phyloP scores from a whole-genome alignment of 2,888 invertebrate species.

The Neoitamus cyanurus region DNA sequence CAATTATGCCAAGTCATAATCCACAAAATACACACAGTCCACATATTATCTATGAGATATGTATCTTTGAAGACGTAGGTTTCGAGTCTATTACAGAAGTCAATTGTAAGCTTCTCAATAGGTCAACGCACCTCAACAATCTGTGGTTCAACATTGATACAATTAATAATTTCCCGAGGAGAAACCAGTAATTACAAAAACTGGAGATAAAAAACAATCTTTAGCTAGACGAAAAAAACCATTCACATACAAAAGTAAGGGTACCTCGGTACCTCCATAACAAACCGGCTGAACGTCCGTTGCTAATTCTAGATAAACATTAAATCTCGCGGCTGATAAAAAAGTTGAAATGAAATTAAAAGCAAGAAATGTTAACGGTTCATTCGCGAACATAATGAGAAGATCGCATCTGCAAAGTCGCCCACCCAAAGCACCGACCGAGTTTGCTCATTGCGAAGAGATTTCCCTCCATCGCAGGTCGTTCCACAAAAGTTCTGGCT shows the following conservation, averaged over 20 bases:
- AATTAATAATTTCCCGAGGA: not conserved
- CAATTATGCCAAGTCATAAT: too few species aligned
- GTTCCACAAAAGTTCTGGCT: not conserved
- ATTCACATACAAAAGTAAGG: not conserved
- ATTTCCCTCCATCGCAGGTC: not conserved
- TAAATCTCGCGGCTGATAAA: not conserved
- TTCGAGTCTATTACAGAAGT: too few species aligned
- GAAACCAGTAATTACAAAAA: not conserved
- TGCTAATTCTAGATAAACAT: conserved; percentile 22
- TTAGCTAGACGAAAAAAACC: not conserved
- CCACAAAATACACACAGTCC: too few species aligned
- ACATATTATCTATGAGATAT: too few species aligned
- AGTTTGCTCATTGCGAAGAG: not conserved
- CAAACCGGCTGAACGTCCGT: not conserved
- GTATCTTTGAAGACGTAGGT: too few species aligned
- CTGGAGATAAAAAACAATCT: not conserved
- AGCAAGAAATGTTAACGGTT: conserved; percentile 50
- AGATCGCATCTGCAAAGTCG: conserved; percentile 14
- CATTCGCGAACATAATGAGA: conserved; percentile 38
- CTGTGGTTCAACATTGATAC: not conserved
- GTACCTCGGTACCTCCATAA: not conserved
- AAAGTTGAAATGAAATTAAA: conserved; percentile 36
- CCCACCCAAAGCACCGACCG: not conserved
- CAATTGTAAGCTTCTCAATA: not conserved
- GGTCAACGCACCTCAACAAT: not conserved